Evolutionary conservation across 2,888 invertebrate species (phyloP), one percentile per base, ranked within the genome.

Genomic region (Agrilus mali): DNA sequence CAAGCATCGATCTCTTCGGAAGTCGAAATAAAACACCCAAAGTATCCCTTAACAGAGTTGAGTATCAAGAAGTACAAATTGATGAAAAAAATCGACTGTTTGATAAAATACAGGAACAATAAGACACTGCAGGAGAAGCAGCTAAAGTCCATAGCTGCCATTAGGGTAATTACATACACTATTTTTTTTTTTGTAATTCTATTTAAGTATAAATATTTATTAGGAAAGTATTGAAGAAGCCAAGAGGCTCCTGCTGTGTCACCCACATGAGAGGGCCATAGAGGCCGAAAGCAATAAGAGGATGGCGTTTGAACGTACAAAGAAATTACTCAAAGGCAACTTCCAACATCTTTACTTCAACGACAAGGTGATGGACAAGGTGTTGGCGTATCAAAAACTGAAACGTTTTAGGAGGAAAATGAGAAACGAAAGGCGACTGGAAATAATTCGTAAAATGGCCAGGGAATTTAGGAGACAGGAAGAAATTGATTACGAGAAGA

Each of bases 371-470:
- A 40, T 45, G 3, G 48, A 50, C 4, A 49, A 41, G 2, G 45
- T 53, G 12, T 16, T 52, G 12, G 47, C 42, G 14, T 45, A 47
- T 12, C 45, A 47, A 13, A 46, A 46, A 33, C 39, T 48, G 7
- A 38, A 42, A 16, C 40, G 22, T 20, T 33, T 39, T 5, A 43
- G 36, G 37, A 37, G 14, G 17, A 31, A 34, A 14, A 42, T 45
- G 7, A 43, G 42, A 16, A 44, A 46, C 10, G 13, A 44, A 12
- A 46, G 52, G 2, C 39, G 41, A n/a, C 27, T 38, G 4, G 34
- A 38, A 1, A 48, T 53, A 4, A 14, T 52, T 2, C 32, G 38
- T 8, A 52, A 52, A 44, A 36, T 53, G n/a, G 10, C 50, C 7
- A 38, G 33, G 2, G 53, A 53, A 36, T 42, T 43, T 12, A 42